Evolutionary conservation across 1,140 invertebrate genomes (phyloP).

Genomic region (Hylaeus anthracinus): DNA sequence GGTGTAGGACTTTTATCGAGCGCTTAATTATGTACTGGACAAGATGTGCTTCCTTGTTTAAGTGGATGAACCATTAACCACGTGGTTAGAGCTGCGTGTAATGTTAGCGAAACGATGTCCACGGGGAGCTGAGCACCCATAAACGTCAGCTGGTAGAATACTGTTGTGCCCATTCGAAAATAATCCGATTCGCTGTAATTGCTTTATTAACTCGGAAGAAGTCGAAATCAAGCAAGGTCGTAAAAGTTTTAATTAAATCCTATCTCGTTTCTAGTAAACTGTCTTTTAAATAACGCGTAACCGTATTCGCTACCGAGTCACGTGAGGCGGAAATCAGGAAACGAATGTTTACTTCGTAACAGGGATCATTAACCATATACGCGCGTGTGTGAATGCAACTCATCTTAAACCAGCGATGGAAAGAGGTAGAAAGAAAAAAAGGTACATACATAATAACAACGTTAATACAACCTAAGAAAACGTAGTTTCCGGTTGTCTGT

Average conservation of each 20-base stretch:
- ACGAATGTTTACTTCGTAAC: slow-evolving; percentile 4
- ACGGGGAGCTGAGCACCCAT: too few species aligned
- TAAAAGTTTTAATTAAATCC: background rate
- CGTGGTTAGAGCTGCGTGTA: too few species aligned
- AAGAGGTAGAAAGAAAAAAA: slow-evolving; percentile 3
- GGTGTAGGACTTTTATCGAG: too few species aligned
- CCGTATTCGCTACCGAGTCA: background rate
- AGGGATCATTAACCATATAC: slow-evolving; percentile 10
- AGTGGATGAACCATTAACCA: too few species aligned
- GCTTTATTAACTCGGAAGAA: too few species aligned
- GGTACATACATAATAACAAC: background rate
- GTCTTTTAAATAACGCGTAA: background rate
- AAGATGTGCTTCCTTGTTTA: too few species aligned
- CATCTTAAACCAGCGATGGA: background rate
- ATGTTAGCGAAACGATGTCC: too few species aligned
- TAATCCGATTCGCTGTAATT: too few species aligned
- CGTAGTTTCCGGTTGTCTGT: background rate
- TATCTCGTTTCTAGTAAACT: background rate
- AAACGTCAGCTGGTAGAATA: too few species aligned
- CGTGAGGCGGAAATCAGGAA: slow-evolving; percentile 10
- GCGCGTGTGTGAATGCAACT: background rate
- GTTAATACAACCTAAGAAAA: background rate
- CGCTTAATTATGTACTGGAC: too few species aligned
- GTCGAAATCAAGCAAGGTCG: background rate
- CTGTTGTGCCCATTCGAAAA: too few species aligned